phyloP scores from a whole-genome alignment of 2,888 invertebrate genomes.

The Blera fallax region DNA sequence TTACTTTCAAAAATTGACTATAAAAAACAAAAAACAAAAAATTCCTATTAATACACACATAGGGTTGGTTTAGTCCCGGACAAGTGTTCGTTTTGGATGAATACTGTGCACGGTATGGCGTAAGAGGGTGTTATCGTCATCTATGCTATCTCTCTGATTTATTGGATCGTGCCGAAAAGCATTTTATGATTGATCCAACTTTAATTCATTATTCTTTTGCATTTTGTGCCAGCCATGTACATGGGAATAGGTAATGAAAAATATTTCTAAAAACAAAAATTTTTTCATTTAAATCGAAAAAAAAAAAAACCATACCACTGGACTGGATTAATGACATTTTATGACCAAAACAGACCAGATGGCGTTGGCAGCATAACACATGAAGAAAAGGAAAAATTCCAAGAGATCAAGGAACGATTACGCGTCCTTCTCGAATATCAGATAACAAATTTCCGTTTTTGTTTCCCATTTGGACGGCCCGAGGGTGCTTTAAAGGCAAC shows the following conservation, averaged over 20 bases:
- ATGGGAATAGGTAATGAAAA: constrained; percentile 93
- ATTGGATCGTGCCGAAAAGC: constrained; percentile 96
- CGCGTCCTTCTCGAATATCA: constrained; percentile 96
- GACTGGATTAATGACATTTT: constrained; percentile 2
- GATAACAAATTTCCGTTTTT: constrained; percentile 99
- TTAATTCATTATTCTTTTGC: constrained; percentile 99
- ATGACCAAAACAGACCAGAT: constrained; percentile 89
- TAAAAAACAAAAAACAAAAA: constrained; percentile 27
- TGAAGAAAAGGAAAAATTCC: constrained; percentile 98
- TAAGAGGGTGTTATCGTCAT: constrained; percentile 97
- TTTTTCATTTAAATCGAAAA: no score
- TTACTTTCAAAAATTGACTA: background rate
- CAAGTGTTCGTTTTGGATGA: constrained; percentile 99
- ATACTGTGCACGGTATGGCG: constrained; percentile 98
- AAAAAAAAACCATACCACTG: no score
- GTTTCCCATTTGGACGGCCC: constrained; percentile 99
- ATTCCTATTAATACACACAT: constrained; percentile 47
- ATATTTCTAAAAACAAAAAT: no score
- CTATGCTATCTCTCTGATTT: constrained; percentile 97
- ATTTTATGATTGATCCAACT: constrained; percentile 98
- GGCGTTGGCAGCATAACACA: constrained; percentile 99
- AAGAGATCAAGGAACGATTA: constrained; percentile 97
- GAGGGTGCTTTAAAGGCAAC: constrained; percentile 99
- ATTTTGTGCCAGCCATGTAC: constrained; percentile 99
- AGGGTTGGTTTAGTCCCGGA: constrained; percentile 99